Evolutionary conservation across 2,113 vertebrate genomes (phyloP), one percentile per base, ranked within the genome.

Genomic region (Shinisaurus crocodilurus): DNA sequence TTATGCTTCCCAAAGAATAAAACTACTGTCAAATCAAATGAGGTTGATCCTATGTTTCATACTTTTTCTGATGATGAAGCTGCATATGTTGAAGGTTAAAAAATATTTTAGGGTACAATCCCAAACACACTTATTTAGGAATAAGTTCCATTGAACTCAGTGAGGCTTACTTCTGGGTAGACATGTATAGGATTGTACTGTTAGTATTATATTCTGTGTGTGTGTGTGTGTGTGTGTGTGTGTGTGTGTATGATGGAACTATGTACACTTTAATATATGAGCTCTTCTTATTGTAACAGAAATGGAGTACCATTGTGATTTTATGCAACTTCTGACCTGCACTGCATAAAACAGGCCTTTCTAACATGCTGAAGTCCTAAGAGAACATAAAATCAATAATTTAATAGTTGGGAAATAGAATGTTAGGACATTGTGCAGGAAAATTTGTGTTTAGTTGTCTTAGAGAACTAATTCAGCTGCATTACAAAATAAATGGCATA

Each of bases 381-480:
- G 32, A 84, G 54, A 65, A 76, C 29, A 87, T 54, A 63, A 63
- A 87, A 54, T 82, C 45, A 88, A 83, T 82, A 37, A 79, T 75
- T 82, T 69, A 43, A 77, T 76, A 89, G 72, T 86, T 70, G 37
- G 29, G 37, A 90, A 86, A 80, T 72, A 81, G 27, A 48, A 74
- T 13, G 79, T 82, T 92, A 93, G 82, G 57, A 80, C 84, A 63
- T 67, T 2, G 90, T 40, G 93, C 48, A 15, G 34, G 5, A 86
- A 93, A 60, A 12, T 94, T 10, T 65, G 85, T 86, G 7, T 85
- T 50, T 80, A 40, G 82, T 79, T 85, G 76, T 54, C 45, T 90
- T 91, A 90, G 5, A 92, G 76, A 89, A 86, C 72, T 75, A 90
- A 77, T 91, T 93, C 90, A 89, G 76, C 85, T 94, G 40, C 57